A percentile compares a stretch with the other conserved stretches of the same genome.
These are phyloP conservation scores for Neoniphon sammara DNA, from an alignment of 2,797 vertebrate species.

Conservation along the genomic window DNA sequence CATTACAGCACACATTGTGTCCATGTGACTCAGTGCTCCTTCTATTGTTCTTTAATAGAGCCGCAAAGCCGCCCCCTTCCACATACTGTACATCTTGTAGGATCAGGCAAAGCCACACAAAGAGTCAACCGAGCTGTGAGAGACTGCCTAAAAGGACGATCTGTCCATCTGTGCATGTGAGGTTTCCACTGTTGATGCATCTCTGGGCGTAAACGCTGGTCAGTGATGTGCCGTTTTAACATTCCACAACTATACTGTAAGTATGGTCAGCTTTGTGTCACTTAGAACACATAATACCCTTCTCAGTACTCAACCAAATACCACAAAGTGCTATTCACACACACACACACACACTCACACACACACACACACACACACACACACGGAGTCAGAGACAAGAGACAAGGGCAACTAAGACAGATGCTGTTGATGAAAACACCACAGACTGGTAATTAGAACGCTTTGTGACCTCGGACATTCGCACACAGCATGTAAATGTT, in stretches of 20 bases:
- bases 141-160: constrained; percentile 42
- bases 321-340: constrained; percentile 25
- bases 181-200: constrained; percentile 21
- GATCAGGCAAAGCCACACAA: constrained; percentile 50
- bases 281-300: constrained; percentile 40
- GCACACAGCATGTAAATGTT: not conserved
- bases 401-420: not conserved
- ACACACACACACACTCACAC: constrained; percentile 13
- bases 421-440: constrained; percentile 10
- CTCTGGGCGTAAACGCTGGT: constrained; percentile 1
- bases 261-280: constrained; percentile 48
- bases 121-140: constrained; percentile 29
- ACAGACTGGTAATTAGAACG: not conserved
- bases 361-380: constrained; percentile 25
- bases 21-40: constrained; percentile 35
- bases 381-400: constrained; percentile 6
- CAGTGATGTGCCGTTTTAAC: constrained; percentile 41
- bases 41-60: constrained; percentile 45
- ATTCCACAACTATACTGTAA: constrained; percentile 32
- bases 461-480: not conserved
- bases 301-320: constrained; percentile 24
- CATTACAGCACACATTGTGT: not conserved
- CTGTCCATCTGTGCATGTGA: constrained; percentile 32
- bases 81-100: constrained; percentile 34
- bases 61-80: not conserved